A percentile compares a stretch with the other conserved stretches of the same genome.
Conservation (phyloP, 2,113 vertebrate genomes). For the Salvelinus alpinus region DNA sequence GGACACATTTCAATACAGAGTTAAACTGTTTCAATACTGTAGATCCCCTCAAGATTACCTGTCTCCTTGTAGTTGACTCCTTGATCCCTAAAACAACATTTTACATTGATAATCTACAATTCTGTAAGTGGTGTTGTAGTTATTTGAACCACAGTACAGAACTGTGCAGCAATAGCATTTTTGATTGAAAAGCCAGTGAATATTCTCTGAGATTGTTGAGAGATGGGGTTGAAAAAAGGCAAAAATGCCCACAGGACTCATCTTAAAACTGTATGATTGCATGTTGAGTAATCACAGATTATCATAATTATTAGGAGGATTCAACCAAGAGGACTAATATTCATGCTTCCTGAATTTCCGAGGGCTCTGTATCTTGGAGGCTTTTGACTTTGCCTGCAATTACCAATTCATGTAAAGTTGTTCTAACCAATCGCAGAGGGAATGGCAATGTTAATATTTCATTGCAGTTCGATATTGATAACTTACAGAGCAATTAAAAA, state of each 20-base stretch:
- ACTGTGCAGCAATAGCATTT: neutral
- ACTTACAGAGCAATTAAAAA: neutral
- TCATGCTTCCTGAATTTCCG: neutral
- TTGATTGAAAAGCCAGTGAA: neutral
- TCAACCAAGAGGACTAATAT: conserved; percentile 9
- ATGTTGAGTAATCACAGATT: conserved; percentile 19
- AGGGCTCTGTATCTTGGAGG: neutral
- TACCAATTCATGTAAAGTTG: neutral
- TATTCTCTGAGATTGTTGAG: neutral
- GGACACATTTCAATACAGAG: too few species aligned
- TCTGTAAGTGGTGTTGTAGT: too few species aligned
- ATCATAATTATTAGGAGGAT: conserved; percentile 26
- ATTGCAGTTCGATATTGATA: neutral
- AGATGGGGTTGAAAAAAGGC: neutral
- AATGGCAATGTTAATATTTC: conserved; percentile 5
- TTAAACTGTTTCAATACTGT: too few species aligned
- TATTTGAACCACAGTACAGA: too few species aligned
- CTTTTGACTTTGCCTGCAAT: neutral
- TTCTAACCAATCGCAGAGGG: neutral
- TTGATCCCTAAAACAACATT: too few species aligned
- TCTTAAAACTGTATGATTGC: conserved; percentile 4
- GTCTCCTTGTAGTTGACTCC: too few species aligned
- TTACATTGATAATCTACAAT: too few species aligned
- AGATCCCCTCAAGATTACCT: too few species aligned
- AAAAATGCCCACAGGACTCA: conserved; percentile 1